Percentiles rank a stretch among this genome's conserved stretches.
phyloP scores from a whole-genome alignment of 2,113 vertebrate species.

The Atlantisia rogersi region DNA sequence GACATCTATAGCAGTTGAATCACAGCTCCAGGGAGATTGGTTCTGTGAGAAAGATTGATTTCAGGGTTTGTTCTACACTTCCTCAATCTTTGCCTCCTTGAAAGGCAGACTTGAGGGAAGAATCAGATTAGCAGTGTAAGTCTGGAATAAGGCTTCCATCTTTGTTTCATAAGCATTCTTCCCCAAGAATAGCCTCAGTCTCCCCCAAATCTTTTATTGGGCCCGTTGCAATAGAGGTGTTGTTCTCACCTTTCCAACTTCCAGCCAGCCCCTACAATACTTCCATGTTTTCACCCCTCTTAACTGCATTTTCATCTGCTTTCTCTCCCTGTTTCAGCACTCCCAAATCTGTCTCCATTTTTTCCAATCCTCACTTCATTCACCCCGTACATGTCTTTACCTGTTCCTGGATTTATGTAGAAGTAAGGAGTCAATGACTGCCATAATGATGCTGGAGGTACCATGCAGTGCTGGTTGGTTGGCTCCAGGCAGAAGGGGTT shows the following conservation, averaged over 20 bases:
- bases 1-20: not conserved
- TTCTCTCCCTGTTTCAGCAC: not conserved
- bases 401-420: not conserved
- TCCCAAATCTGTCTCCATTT: not conserved
- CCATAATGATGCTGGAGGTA: not conserved
- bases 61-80: not conserved
- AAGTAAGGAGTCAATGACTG: not conserved
- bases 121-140: not conserved
- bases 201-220: not conserved
- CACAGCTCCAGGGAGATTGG: not conserved
- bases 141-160: not conserved
- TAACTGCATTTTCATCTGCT: not conserved
- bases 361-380: not conserved
- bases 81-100: not conserved
- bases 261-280: not conserved
- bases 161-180: fast-evolving
- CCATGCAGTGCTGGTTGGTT: not conserved
- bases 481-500: not conserved
- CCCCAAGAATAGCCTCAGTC: not conserved
- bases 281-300: not conserved
- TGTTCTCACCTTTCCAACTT: not conserved
- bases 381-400: fast-evolving
- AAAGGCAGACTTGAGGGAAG: not conserved
- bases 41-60: not conserved
- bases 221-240: not conserved